Conservation (phyloP, 2,888 invertebrate genomes). For the Rugalucina vietnamica region DNA sequence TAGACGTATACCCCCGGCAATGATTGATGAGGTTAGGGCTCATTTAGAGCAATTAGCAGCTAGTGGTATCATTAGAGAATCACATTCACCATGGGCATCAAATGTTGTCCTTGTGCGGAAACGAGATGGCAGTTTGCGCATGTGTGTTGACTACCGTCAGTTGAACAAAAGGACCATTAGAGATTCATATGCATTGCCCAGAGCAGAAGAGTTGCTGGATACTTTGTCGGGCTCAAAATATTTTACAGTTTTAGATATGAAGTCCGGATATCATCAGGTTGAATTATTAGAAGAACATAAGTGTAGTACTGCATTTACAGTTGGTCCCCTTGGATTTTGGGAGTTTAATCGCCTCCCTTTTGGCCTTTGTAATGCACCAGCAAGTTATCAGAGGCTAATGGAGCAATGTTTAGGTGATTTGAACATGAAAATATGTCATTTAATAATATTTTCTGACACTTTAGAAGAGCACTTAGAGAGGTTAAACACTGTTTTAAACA, state of each 20-base stretch:
- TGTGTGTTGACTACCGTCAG: slow-evolving; percentile 58
- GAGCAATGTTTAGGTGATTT: slow-evolving; percentile 44
- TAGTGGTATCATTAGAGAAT: slow-evolving; percentile 14
- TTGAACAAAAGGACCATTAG: slow-evolving; percentile 52
- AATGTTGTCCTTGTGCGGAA: slow-evolving; percentile 47
- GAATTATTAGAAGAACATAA: slow-evolving; percentile 49
- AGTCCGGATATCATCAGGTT: slow-evolving; percentile 51
- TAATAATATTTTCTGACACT: slow-evolving; percentile 51
- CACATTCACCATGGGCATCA: not conserved
- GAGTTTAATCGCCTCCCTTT: too few relatives aligned
- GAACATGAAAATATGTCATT: slow-evolving; percentile 48
- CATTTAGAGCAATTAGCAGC: not conserved
- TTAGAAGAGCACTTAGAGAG: slow-evolving; percentile 52
- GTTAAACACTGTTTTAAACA: slow-evolving; percentile 41
- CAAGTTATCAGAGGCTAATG: slow-evolving; percentile 57
- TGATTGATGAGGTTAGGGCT: not conserved
- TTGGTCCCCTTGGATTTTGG: too few relatives aligned
- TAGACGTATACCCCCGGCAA: not conserved
- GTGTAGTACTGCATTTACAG: too few relatives aligned
- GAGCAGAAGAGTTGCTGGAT: slow-evolving; percentile 56
- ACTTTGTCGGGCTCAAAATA: slow-evolving; percentile 17
- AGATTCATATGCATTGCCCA: slow-evolving; percentile 59
- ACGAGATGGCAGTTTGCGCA: slow-evolving; percentile 44
- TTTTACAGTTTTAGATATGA: slow-evolving; percentile 44
- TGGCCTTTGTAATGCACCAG: slow-evolving; percentile 50